These are phyloP conservation scores for Erynnis tages DNA, from an alignment of 2,888 invertebrate genomes.

Conservation along the genomic window DNA sequence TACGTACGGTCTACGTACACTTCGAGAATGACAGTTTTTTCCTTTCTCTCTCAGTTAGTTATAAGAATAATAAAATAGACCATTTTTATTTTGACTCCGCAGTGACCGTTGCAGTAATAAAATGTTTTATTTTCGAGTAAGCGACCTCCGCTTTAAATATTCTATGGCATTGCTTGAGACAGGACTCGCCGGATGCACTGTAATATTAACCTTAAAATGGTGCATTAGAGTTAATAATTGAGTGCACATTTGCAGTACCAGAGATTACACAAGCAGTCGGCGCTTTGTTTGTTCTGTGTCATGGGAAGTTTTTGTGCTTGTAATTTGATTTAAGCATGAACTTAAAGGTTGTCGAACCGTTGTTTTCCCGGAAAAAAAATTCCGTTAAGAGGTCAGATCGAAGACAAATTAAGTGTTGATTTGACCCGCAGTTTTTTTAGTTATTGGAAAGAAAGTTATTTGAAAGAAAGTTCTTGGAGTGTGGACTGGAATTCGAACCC, in stretches of 20 bases:
- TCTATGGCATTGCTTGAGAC: conserved; percentile 17
- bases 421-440: too few species aligned
- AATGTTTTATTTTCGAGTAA: conserved; percentile 18
- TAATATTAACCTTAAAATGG: conserved; percentile 11
- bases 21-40: too few species aligned
- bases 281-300: not conserved
- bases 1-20: too few species aligned
- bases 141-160: conserved; percentile 12
- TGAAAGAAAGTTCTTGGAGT: too few species aligned
- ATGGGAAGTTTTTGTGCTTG: not conserved
- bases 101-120: conserved; percentile 18
- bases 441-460: too few species aligned
- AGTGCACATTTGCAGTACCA: not conserved
- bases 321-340: not conserved
- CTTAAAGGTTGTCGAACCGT: too few species aligned
- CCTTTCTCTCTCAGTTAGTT: too few species aligned
- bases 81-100: not conserved
- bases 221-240: conserved; percentile 18
- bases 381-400: too few species aligned
- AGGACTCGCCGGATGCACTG: not conserved
- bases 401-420: too few species aligned
- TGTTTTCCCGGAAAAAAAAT: too few species aligned
- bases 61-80: too few species aligned
- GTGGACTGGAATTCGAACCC: too few species aligned
- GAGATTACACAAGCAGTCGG: not conserved